Evolutionary conservation across 2,888 invertebrate species (phyloP), one percentile per base, ranked within the genome.

Genomic region (Leistus spinibarbis): DNA sequence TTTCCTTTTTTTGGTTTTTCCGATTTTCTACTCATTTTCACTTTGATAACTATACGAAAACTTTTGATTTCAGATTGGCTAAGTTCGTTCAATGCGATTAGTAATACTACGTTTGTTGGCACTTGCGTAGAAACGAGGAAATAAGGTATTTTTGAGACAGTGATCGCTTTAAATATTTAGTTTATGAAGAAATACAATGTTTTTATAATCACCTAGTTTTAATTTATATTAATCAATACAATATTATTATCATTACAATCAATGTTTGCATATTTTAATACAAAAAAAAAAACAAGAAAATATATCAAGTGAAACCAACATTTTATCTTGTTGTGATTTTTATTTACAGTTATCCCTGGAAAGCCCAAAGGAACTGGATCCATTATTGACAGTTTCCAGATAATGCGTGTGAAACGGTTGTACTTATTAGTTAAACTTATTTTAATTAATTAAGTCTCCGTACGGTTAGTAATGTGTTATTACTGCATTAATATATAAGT

Each of bases 31-130:
- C 1, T 20, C 13, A 19, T 19, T 60, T 10, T 17, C 17, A 22
- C 17, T 60, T 60, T 60, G 22, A 60, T 20, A 19, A 60, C 60
- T 54, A 56, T 23, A 27, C 23, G 17, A 23, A 68, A 56, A 63
- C 54, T 72, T 72, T 72, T 72, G 65, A 23, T 72, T 72, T 65
- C 72, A 72, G 72, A 72, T 72, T 17, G 56, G 65, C 56, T 64
- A 72, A 64, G 17, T 65, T 72, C 65, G 24, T 65, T 27, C 65
- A 72, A 40, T 10, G 57, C 65, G 54, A 22, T 69, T 10, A 57
- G 40, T 57, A 66, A 23, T 64, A 54, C 54, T 64, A 20, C 65
- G 40, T 56, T 40, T 60, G 60, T 60, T 57, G 57, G 27, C 72
- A 72, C 56, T 65, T 27, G 23, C 64, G 64, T 65, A 66, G 40